These are phyloP conservation scores for Nyctibius grandis DNA, from an alignment of 2,797 vertebrate species.

Conservation along the genomic window DNA sequence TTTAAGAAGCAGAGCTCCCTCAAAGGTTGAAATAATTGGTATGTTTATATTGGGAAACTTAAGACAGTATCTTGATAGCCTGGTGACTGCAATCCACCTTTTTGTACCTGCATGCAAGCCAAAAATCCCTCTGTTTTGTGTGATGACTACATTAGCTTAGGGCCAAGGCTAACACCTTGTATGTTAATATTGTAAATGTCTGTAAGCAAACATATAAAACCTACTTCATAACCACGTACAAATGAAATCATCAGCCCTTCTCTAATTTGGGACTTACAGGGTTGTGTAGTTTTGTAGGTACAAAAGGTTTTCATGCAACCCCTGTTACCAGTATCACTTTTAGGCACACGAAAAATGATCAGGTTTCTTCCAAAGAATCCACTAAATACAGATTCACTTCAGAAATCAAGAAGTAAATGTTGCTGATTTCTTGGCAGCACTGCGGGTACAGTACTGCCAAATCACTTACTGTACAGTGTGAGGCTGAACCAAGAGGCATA, in stretches of 20 bases:
- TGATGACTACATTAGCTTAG: not conserved
- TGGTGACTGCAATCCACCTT: not conserved
- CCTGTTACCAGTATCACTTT: not conserved
- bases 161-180: not conserved
- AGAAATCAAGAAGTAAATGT: conserved; percentile 34
- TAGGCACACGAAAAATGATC: not conserved
- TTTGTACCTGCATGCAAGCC: not conserved
- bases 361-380: not conserved
- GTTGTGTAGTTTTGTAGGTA: not conserved
- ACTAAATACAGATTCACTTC: not conserved
- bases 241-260: not conserved
- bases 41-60: not conserved
- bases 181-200: not conserved
- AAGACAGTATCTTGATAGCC: not conserved
- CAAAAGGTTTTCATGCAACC: not conserved
- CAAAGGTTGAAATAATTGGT: not conserved
- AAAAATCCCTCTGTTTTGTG: not conserved
- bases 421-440: conserved; percentile 41
- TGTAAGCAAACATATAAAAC: not conserved
- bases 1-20: not conserved
- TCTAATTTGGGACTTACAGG: not conserved
- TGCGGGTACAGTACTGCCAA: not conserved
- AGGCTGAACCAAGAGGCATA: conserved; percentile 35
- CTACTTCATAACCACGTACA: not conserved
- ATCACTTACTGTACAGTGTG: conserved; percentile 1